Evolutionary conservation across 2,113 vertebrate species (phyloP).

Genomic region (Apus apus): DNA sequence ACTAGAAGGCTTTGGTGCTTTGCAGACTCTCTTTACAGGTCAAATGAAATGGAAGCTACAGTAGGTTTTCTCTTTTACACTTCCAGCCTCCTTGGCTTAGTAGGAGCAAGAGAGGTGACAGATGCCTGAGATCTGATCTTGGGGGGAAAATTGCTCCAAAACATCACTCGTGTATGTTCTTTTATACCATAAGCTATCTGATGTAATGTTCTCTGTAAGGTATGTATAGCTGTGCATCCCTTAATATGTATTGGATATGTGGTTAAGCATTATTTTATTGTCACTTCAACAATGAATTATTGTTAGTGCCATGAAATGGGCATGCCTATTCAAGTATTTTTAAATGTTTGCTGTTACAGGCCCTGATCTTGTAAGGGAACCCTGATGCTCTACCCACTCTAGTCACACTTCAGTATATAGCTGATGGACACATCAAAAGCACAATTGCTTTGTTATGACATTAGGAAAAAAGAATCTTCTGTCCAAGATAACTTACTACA

Average conservation of each 20-base stretch:
- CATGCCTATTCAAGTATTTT: neutral
- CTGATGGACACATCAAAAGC: neutral
- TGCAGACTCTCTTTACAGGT: constrained; percentile 23
- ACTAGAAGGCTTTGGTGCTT: neutral
- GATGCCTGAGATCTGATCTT: neutral
- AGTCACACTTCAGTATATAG: neutral
- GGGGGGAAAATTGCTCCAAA: neutral
- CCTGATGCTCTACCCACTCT: neutral
- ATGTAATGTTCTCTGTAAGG: neutral
- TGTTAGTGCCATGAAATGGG: neutral
- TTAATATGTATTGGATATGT: neutral
- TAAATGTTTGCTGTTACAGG: neutral
- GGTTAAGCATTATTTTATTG: neutral
- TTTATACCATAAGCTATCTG: neutral
- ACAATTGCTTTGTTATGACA: neutral
- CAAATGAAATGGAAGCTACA: constrained; percentile 21
- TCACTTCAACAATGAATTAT: neutral
- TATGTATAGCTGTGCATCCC: neutral
- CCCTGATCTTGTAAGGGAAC: neutral
- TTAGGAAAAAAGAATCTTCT: neutral
- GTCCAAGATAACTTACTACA: neutral
- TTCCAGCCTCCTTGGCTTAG: constrained; percentile 9
- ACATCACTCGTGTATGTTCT: neutral
- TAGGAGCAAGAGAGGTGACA: constrained; percentile 1
- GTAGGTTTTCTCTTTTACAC: constrained; percentile 40